These are phyloP conservation scores for Melopsittacus undulatus DNA, from an alignment of 2,797 vertebrate species.

Conservation along the genomic window DNA sequence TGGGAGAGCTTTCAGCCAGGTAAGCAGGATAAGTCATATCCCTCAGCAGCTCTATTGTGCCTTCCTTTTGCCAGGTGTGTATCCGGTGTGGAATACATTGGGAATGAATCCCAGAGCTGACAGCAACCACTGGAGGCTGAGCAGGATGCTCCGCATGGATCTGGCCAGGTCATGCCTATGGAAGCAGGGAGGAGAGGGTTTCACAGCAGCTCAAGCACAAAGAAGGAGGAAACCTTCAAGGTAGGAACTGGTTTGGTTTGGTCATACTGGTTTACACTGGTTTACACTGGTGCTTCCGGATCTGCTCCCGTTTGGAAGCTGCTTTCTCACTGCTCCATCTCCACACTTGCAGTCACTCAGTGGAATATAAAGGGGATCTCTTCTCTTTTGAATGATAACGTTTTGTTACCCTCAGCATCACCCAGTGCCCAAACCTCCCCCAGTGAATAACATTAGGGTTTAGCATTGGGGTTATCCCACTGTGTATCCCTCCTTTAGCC, in stretches of 20 bases:
- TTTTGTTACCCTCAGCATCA: background rate
- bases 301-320: background rate
- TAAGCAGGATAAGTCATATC: background rate
- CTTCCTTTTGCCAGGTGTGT: background rate
- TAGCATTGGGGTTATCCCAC: background rate
- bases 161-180: background rate
- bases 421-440: background rate
- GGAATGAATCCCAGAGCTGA: background rate
- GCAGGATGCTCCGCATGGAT: background rate
- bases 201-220: background rate
- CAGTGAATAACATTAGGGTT: background rate
- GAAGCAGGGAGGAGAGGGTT: background rate
- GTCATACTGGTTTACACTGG: background rate
- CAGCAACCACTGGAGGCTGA: fast-evolving
- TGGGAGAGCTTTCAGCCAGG: background rate
- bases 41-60: background rate
- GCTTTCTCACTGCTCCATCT: background rate
- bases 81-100: background rate
- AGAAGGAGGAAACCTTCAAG: background rate
- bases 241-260: background rate
- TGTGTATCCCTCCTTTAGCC: background rate
- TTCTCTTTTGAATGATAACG: background rate
- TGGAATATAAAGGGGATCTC: background rate
- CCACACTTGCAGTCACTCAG: fast-evolving
- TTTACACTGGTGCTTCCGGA: background rate